These are phyloP conservation scores for Augochlorella aurata DNA, from an alignment of 2,888 invertebrate genomes.

Conservation along the genomic window DNA sequence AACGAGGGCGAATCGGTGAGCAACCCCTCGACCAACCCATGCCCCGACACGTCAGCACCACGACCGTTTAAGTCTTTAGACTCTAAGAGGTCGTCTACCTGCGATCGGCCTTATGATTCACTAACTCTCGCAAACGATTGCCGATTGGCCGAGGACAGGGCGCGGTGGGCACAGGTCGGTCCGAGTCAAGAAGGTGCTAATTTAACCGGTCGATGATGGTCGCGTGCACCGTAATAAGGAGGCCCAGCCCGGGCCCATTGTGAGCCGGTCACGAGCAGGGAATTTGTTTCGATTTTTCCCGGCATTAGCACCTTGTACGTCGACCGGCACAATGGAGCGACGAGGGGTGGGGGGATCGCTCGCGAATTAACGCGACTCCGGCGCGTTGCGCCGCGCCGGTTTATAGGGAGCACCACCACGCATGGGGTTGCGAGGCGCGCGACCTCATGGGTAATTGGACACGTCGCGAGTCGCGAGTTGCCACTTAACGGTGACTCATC, in stretches of 20 bases:
- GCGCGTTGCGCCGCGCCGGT: conserved; percentile 20
- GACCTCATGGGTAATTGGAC: conserved; percentile 70
- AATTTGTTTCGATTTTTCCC: conserved; percentile 52
- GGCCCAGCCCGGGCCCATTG: conserved; percentile 41
- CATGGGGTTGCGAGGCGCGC: conserved; percentile 57
- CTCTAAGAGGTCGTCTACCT: too few relatives aligned
- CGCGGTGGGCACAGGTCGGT: neutral
- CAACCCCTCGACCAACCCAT: too few relatives aligned
- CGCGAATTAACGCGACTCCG: conserved; percentile 60
- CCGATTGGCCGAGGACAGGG: conserved; percentile 7
- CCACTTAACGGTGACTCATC: conserved; percentile 70
- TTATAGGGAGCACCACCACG: conserved; percentile 33
- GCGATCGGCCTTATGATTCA: conserved; percentile 38
- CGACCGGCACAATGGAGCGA: conserved; percentile 59
- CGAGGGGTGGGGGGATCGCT: conserved; percentile 44
- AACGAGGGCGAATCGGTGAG: too few relatives aligned
- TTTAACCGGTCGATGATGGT: conserved; percentile 51
- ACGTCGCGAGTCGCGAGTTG: conserved; percentile 60
- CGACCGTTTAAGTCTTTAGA: too few relatives aligned
- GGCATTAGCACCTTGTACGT: conserved; percentile 57
- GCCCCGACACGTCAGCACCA: too few relatives aligned
- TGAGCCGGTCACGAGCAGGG: conserved; percentile 39
- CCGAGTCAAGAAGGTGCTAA: conserved; percentile 38
- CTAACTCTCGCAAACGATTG: conserved; percentile 2
- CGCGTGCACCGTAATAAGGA: conserved; percentile 54